These are phyloP conservation scores for Lepisosteus osseus DNA, from an alignment of 2,113 vertebrate species.

Conservation along the genomic window DNA sequence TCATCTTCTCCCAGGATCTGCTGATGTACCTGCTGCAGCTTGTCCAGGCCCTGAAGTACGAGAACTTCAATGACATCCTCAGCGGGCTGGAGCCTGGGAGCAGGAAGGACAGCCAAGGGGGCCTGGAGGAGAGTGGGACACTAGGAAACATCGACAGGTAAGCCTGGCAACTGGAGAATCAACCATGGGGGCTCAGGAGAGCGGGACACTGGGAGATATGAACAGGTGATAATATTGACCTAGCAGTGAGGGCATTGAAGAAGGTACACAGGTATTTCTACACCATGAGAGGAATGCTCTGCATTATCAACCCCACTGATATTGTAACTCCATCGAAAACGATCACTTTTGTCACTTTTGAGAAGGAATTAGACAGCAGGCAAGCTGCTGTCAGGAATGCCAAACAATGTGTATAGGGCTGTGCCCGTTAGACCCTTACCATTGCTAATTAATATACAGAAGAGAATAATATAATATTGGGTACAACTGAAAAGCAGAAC, in stretches of 20 bases:
- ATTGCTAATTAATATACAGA: too few relatives aligned
- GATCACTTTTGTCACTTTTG: too few relatives aligned
- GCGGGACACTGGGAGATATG: conserved; percentile 47
- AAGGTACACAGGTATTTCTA: background rate
- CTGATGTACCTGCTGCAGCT: conserved; percentile 96
- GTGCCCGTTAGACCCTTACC: too few relatives aligned
- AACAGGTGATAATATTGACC: conserved; percentile 62
- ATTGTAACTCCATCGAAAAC: background rate
- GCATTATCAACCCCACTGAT: background rate
- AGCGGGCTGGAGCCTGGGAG: conserved; percentile 83
- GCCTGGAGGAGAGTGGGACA: conserved; percentile 75
- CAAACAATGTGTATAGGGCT: too few relatives aligned
- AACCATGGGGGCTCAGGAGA: conserved; percentile 19
- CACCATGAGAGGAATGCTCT: conserved; percentile 8
- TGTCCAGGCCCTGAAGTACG: conserved; percentile 95
- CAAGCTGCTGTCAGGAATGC: too few relatives aligned
- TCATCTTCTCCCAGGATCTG: conserved; percentile 72
- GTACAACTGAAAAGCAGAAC: too few relatives aligned
- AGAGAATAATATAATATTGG: too few relatives aligned
- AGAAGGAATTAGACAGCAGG: too few relatives aligned
- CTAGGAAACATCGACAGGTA: conserved; percentile 83
- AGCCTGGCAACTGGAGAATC: conserved; percentile 15
- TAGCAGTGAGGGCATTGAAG: background rate
- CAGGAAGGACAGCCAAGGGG: conserved; percentile 82
- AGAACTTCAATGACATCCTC: conserved; percentile 94